Conservation (phyloP, 2,888 invertebrate species). For the Mesorhabditis sp. region DNA sequence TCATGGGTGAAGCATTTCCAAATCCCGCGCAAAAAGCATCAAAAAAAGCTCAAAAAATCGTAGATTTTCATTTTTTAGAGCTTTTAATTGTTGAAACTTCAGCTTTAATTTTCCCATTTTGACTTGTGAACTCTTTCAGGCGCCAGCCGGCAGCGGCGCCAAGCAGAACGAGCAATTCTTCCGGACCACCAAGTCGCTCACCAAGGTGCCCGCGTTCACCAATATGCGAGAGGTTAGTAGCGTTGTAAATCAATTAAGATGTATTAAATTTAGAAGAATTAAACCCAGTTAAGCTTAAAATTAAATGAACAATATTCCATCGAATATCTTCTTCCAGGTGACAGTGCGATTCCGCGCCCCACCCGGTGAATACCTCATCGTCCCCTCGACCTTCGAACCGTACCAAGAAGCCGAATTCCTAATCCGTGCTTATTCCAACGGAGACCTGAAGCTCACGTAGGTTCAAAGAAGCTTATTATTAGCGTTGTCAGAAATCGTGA, state of each 20-base stretch:
- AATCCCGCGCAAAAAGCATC: too few relatives aligned
- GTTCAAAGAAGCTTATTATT: not conserved
- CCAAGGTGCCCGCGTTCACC: constrained; percentile 83
- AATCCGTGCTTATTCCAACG: constrained; percentile 88
- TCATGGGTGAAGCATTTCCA: too few relatives aligned
- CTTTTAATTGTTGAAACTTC: too few relatives aligned
- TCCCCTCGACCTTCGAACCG: constrained; percentile 93
- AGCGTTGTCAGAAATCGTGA: too few relatives aligned
- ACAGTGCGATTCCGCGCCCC: constrained; percentile 84
- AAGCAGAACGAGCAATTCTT: constrained; percentile 68
- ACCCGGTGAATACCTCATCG: constrained; percentile 86
- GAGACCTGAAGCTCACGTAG: constrained; percentile 40
- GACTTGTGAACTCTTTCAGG: not conserved
- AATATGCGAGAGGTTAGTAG: constrained; percentile 83
- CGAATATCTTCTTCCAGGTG: constrained; percentile 61
- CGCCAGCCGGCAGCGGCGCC: not conserved
- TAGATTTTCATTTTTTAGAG: too few relatives aligned
- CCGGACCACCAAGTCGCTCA: constrained; percentile 81
- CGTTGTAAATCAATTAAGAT: too few relatives aligned
- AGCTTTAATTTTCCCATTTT: too few relatives aligned
- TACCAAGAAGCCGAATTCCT: constrained; percentile 92
- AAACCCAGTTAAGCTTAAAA: too few relatives aligned
- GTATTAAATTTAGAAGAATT: too few relatives aligned
- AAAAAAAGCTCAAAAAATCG: too few relatives aligned
- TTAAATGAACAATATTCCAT: too few relatives aligned